Conservation (phyloP, 2,888 invertebrate species). For the Seira musarum region DNA sequence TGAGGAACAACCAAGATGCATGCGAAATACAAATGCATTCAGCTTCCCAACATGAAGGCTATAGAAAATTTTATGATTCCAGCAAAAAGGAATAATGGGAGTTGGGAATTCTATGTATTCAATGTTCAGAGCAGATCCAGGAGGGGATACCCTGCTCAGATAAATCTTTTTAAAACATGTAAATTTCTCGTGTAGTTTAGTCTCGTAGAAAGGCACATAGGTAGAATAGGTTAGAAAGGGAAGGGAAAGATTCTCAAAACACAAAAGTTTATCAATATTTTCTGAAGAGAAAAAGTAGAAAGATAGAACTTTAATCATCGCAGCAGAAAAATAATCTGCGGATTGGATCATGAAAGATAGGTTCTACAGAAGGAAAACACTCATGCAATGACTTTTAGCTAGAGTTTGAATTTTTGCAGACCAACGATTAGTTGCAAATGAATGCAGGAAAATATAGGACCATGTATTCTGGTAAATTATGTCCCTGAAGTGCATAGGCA, state of each 20-base stretch:
- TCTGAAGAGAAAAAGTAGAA: neutral
- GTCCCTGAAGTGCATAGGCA: neutral
- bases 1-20: neutral
- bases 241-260: too few relatives aligned
- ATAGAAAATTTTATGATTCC: neutral
- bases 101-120: constrained; percentile 10
- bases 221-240: too few relatives aligned
- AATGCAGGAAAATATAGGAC: too few relatives aligned
- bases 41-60: neutral
- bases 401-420: too few relatives aligned
- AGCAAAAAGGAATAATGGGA: neutral
- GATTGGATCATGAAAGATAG: neutral
- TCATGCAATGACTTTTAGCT: constrained; percentile 34
- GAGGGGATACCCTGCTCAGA: constrained; percentile 3
- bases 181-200: neutral
- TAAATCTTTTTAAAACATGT: neutral
- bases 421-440: too few relatives aligned
- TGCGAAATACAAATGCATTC: neutral
- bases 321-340: neutral
- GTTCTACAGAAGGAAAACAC: neutral
- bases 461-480: neutral
- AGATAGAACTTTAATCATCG: neutral
- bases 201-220: too few relatives aligned
- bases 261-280: too few relatives aligned
- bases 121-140: constrained; percentile 16